A percentile compares a stretch with the other conserved stretches of the same genome.
Evolutionary conservation across 2,888 invertebrate genomes (phyloP).

Genomic region (Adineta ricciae): DNA sequence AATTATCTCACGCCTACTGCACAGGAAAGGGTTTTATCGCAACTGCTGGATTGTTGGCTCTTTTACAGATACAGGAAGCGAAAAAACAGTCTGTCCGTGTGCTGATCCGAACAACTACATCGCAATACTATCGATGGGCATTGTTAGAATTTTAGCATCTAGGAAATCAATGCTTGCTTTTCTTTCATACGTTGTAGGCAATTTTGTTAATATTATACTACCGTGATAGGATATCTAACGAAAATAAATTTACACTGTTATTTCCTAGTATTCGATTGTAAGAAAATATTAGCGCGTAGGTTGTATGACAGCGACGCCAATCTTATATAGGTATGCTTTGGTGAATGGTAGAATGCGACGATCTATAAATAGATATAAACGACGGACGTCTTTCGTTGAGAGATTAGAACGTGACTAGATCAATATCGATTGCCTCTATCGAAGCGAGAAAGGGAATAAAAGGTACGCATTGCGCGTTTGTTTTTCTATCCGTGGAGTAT

Average conservation of each 20-base stretch:
- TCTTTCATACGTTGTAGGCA: not conserved
- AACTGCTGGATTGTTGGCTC: not conserved
- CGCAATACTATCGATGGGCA: constrained; percentile 2
- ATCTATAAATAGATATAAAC: too few relatives aligned
- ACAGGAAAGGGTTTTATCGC: constrained; percentile 15
- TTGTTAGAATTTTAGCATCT: not conserved
- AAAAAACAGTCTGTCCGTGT: not conserved
- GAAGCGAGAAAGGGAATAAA: too few relatives aligned
- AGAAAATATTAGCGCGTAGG: too few relatives aligned
- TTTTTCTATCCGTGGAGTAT: too few relatives aligned
- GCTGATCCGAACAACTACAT: not conserved
- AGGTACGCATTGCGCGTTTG: too few relatives aligned
- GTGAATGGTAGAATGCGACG: too few relatives aligned
- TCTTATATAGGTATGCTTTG: too few relatives aligned
- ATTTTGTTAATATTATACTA: not conserved
- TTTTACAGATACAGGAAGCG: not conserved
- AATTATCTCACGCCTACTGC: not conserved
- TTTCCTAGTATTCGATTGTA: too few relatives aligned
- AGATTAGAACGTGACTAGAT: too few relatives aligned
- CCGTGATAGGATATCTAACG: not conserved
- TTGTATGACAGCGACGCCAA: too few relatives aligned
- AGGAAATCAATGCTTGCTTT: not conserved
- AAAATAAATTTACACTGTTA: not conserved
- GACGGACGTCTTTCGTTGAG: too few relatives aligned
- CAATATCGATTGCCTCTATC: too few relatives aligned